Evolutionary conservation across 2,888 invertebrate species (phyloP).

Genomic region (Cosmia pyralina): DNA sequence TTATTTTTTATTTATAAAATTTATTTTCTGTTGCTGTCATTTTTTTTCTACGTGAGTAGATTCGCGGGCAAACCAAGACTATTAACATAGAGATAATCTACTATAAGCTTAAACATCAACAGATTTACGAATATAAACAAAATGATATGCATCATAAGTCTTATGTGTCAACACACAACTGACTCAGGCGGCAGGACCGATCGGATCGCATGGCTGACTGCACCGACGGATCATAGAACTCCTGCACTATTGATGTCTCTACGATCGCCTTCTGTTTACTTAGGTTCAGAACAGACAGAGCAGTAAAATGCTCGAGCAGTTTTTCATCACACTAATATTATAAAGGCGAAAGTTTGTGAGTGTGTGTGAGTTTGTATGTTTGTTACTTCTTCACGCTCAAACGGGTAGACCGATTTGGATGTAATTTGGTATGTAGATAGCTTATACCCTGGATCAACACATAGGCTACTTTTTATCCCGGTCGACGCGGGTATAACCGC

Average conservation of each 20-base stretch:
- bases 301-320: background rate
- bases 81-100: background rate
- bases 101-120: conserved; percentile 13
- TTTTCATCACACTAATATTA: background rate
- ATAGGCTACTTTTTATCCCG: no score
- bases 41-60: background rate
- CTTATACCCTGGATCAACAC: no score
- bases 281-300: background rate
- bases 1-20: background rate
- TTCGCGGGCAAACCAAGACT: background rate
- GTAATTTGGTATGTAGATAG: no score
- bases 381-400: no score
- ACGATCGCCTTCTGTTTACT: background rate
- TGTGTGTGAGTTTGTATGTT: no score
- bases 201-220: conserved; percentile 18
- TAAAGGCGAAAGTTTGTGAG: no score
- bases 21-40: background rate
- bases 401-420: no score
- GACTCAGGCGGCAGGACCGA: conserved; percentile 22
- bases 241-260: background rate
- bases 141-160: conserved; percentile 19
- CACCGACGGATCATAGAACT: conserved; percentile 3
- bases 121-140: conserved; percentile 24
- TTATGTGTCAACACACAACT: conserved; percentile 17
- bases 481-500: no score